phyloP scores from a whole-genome alignment of 2,797 vertebrate genomes.

The Aphelocoma californica region DNA sequence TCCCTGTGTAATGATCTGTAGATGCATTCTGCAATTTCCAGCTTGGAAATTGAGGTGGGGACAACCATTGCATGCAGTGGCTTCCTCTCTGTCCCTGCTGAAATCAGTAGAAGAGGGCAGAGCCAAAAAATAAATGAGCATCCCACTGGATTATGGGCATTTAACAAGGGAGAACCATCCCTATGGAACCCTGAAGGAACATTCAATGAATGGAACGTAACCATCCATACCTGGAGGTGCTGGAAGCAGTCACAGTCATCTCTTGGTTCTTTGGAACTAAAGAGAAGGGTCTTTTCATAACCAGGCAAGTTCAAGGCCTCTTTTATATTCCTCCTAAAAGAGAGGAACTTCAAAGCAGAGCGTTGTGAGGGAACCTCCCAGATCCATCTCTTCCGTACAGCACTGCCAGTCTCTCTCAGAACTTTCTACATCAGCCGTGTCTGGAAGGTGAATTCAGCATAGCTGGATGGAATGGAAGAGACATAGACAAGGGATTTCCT shows the following conservation, averaged over 20 bases:
- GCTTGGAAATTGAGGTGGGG: not conserved
- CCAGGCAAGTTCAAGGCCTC: not conserved
- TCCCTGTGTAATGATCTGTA: not conserved
- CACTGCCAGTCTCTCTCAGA: not conserved
- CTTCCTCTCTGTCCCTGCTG: not conserved
- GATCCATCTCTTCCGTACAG: not conserved
- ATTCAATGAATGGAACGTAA: not conserved
- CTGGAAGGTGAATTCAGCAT: not conserved
- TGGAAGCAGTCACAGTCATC: not conserved
- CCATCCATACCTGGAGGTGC: not conserved
- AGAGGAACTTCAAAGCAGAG: not conserved
- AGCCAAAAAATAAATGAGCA: not conserved
- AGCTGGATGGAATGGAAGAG: not conserved
- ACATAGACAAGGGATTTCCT: not conserved
- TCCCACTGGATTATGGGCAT: not conserved
- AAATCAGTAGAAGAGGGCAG: not conserved
- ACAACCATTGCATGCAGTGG: not conserved
- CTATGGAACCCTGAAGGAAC: not conserved
- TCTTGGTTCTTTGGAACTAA: not conserved
- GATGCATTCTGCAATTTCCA: not conserved
- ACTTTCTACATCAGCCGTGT: not conserved
- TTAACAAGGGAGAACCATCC: not conserved
- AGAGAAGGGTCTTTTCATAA: not conserved
- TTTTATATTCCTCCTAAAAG: not conserved
- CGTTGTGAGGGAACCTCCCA: not conserved